phyloP scores from a whole-genome alignment of 2,113 vertebrate species.

The Otus sunia region DNA sequence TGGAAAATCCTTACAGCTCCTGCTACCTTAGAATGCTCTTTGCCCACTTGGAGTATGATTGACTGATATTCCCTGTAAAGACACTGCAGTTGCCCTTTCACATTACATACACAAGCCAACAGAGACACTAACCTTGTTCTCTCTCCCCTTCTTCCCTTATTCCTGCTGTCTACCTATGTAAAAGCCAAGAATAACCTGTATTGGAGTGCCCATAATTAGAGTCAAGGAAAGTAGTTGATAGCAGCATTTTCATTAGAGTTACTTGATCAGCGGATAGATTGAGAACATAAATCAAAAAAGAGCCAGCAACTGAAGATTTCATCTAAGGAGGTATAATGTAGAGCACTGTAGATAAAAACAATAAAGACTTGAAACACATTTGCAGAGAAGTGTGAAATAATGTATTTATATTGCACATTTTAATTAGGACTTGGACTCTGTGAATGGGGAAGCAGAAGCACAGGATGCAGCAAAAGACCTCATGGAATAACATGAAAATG shows the following conservation, averaged over 20 bases:
- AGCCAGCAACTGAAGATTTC: neutral
- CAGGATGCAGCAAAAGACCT: neutral
- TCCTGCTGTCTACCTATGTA: neutral
- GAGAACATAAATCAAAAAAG: neutral
- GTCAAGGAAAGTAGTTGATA: neutral
- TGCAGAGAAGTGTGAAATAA: neutral
- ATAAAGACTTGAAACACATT: neutral
- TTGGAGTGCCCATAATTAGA: neutral
- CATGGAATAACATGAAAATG: neutral
- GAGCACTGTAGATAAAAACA: neutral
- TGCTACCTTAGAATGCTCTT: neutral
- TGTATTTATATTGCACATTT: neutral
- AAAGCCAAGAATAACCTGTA: neutral
- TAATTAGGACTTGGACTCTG: neutral
- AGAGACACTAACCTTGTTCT: neutral
- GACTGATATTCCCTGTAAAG: neutral
- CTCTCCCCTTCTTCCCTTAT: neutral
- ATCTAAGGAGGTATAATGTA: neutral
- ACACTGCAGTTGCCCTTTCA: neutral
- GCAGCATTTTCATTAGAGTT: neutral
- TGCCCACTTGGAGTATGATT: neutral
- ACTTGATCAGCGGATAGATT: neutral
- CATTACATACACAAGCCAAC: neutral
- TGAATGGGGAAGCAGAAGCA: neutral
- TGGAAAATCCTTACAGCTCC: neutral